Conservation (phyloP, 1,140 invertebrate species). For the Eumaeus atala region DNA sequence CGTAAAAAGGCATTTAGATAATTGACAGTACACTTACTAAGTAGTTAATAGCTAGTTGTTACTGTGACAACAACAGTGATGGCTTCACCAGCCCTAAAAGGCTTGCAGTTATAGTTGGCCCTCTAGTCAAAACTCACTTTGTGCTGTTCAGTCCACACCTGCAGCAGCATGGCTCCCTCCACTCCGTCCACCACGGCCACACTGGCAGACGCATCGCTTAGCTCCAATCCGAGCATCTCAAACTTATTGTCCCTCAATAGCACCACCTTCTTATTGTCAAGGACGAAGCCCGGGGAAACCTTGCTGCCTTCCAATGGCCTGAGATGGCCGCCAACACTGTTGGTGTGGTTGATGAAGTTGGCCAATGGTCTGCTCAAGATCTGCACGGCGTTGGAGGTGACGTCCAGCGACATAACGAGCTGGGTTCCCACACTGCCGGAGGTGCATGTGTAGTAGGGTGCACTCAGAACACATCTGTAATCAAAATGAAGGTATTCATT, state of each 20-base stretch:
- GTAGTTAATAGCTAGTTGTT: too few relatives aligned
- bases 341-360: conserved; percentile 36
- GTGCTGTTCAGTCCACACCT: conserved; percentile 46
- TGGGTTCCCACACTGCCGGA: conserved; percentile 62
- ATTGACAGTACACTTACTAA: too few relatives aligned
- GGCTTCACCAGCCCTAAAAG: too few relatives aligned
- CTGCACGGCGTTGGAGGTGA: conserved; percentile 60
- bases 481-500: conserved; percentile 13
- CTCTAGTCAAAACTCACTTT: conserved; percentile 32
- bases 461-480: conserved; percentile 78
- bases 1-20: too few relatives aligned
- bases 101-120: too few relatives aligned
- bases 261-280: conserved; percentile 57
- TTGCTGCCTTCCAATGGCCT: conserved; percentile 37
- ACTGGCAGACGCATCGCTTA: conserved; percentile 43
- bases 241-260: conserved; percentile 56
- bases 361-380: conserved; percentile 59
- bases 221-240: conserved; percentile 31
- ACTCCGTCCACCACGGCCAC: conserved; percentile 44
- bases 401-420: conserved; percentile 69
- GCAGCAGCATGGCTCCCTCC: conserved; percentile 45
- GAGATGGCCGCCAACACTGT: conserved; percentile 25
- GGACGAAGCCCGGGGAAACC: conserved; percentile 43
- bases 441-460: conserved; percentile 79
- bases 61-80: too few relatives aligned